These are phyloP conservation scores for Aegithalos caudatus DNA, from an alignment of 2,113 vertebrate genomes.

Conservation along the genomic window DNA sequence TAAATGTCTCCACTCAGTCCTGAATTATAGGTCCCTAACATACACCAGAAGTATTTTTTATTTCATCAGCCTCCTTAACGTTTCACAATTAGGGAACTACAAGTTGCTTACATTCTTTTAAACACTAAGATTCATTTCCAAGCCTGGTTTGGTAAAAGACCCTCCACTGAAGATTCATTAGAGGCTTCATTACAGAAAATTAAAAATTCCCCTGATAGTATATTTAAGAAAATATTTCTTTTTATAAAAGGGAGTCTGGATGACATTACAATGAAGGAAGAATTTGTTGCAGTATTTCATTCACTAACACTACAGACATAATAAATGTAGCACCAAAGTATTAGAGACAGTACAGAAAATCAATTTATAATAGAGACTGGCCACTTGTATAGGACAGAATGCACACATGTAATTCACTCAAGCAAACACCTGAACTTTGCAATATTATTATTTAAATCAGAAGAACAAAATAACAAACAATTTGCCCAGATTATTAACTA, in stretches of 20 bases:
- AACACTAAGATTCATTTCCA: slow-evolving; percentile 25
- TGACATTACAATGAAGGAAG: slow-evolving; percentile 52
- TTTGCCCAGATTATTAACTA: not conserved
- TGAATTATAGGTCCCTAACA: slow-evolving; percentile 48
- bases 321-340: slow-evolving; percentile 68
- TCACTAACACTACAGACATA: slow-evolving; percentile 64
- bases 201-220: slow-evolving; percentile 43
- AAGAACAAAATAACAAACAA: slow-evolving; percentile 13
- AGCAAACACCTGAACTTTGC: not conserved
- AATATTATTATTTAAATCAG: slow-evolving; percentile 29
- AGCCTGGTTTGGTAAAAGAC: slow-evolving; percentile 21
- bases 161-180: slow-evolving; percentile 23
- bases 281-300: slow-evolving; percentile 66
- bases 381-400: not conserved
- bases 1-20: slow-evolving; percentile 56
- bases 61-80: not conserved
- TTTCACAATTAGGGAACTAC: slow-evolving; percentile 43
- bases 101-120: slow-evolving; percentile 48
- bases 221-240: slow-evolving; percentile 57
- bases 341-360: slow-evolving; percentile 50
- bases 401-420: not conserved
- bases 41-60: slow-evolving; percentile 31
- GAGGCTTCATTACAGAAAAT: slow-evolving; percentile 49
- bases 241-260: not conserved
- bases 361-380: not conserved